These are phyloP conservation scores for Thamnaconus septentrionalis DNA, from an alignment of 2,113 vertebrate species.

Conservation along the genomic window DNA sequence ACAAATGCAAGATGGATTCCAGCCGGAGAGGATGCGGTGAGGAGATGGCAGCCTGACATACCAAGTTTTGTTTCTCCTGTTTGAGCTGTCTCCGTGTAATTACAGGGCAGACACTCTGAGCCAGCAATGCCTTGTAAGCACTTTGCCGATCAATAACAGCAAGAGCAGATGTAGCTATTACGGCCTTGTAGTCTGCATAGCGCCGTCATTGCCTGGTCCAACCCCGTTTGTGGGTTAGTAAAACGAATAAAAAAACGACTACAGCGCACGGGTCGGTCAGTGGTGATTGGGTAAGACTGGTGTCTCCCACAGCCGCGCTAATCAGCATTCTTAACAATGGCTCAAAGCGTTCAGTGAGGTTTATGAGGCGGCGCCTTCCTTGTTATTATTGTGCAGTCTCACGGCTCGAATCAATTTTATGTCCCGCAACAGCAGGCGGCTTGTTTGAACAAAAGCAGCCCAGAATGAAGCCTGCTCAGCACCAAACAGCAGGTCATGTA, in stretches of 20 bases:
- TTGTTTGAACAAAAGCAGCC: background rate
- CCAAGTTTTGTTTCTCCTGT: background rate
- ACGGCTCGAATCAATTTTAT: background rate
- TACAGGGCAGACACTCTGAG: background rate
- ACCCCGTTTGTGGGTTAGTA: too few species aligned
- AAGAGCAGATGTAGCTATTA: constrained; percentile 1
- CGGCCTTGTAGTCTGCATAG: too few species aligned
- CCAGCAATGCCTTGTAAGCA: background rate
- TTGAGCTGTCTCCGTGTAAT: background rate
- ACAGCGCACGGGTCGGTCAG: background rate
- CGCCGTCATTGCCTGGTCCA: too few species aligned
- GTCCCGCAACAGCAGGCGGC: background rate
- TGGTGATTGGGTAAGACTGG: background rate
- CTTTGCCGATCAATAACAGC: background rate
- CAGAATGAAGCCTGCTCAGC: background rate
- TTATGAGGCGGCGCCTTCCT: too few species aligned
- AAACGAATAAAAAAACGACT: too few species aligned
- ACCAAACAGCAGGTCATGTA: background rate
- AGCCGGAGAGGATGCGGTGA: too few species aligned
- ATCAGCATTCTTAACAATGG: background rate
- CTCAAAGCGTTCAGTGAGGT: background rate
- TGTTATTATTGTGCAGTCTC: background rate
- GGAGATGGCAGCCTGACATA: background rate
- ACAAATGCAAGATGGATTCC: too few species aligned
- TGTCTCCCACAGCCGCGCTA: background rate